A percentile compares a stretch with the other conserved stretches of the same genome.
These are phyloP conservation scores for Zeus faber DNA, from an alignment of 2,113 vertebrate genomes.

Conservation along the genomic window DNA sequence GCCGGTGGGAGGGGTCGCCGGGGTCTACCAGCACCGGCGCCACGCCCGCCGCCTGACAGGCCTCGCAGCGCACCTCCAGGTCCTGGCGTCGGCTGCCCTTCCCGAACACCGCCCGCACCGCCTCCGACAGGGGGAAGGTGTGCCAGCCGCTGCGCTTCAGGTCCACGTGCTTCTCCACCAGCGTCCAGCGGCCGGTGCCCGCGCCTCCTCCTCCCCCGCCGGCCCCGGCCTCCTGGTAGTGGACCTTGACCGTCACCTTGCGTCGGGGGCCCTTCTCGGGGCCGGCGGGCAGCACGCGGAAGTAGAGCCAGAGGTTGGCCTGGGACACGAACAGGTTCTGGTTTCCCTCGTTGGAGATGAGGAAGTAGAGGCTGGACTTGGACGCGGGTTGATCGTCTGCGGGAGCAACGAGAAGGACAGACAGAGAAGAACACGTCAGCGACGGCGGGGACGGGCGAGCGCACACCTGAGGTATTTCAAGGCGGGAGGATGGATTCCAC, in stretches of 20 bases:
- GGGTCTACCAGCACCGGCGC: slow-evolving; percentile 88
- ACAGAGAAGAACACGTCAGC: not conserved
- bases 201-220: slow-evolving; percentile 29
- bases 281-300: slow-evolving; percentile 87
- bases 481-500: too few species aligned
- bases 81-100: slow-evolving; percentile 87
- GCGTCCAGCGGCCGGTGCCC: slow-evolving; percentile 76
- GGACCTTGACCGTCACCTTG: slow-evolving; percentile 91
- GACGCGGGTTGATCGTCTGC: slow-evolving; percentile 86
- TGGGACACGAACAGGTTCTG: slow-evolving; percentile 95
- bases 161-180: slow-evolving; percentile 94
- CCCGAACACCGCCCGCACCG: slow-evolving; percentile 85
- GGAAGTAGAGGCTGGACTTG: slow-evolving; percentile 88
- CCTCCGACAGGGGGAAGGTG: slow-evolving; percentile 91
- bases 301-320: slow-evolving; percentile 96
- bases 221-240: slow-evolving; percentile 82
- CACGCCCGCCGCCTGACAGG: slow-evolving; percentile 85
- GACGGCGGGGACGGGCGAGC: too few species aligned
- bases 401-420: slow-evolving; percentile 41
- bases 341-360: slow-evolving; percentile 96
- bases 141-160: slow-evolving; percentile 98
- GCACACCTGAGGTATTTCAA: too few species aligned
- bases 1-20: slow-evolving; percentile 88
- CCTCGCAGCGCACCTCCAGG: slow-evolving; percentile 92
- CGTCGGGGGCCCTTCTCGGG: slow-evolving; percentile 88